Evolutionary conservation across 1,140 invertebrate genomes (phyloP), one percentile per base, ranked within the genome.

Genomic region (Episyrphus balteatus): DNA sequence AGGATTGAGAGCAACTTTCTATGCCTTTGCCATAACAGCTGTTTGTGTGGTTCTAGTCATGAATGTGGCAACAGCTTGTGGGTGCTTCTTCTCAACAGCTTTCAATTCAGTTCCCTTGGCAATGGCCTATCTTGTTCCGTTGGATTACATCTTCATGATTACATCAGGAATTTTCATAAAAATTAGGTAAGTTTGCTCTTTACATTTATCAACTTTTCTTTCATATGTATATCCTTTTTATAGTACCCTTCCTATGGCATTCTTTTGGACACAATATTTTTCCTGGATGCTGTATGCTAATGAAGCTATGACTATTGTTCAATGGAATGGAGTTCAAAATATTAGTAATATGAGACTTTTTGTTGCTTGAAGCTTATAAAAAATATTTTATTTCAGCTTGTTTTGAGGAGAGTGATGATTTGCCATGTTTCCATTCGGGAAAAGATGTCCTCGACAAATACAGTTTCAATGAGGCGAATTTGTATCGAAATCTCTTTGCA

Each of bases 271-370:
- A 1, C 83, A 86, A 58, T 90, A 92, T 62, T 58, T 95, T 11
- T 95, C 91, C 0, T 97, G 92, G 90, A 77, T 97, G 57, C 82
- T 89, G 68, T 93, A 94, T 66, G 84, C 86, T 2, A 92, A 87
- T 57, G 92, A 97, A 74, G 82, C 88, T 0, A 73, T 95, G 67
- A 81, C 79, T 12, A 86, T 88, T 53, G 60, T 86, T 15, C 86
- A 89, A 57, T 90, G 86, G 86, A 68, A 78, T 36, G 78, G 77
- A 18, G 70, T 89, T 12, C 71, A 75, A 30, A 85, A 88, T 68
- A 89, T 90, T 50, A 81, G 86, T 89, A 72, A 79, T 18, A 18
- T 21, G 17, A 13, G 21, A 43, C 13, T 30, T 6, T 34, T 34
- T 9, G 33, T 34, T 34, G 33, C 9, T 34, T n/a, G 33, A 34